Conservation (phyloP, 2,888 invertebrate species). For the Heliothis peltigera region DNA sequence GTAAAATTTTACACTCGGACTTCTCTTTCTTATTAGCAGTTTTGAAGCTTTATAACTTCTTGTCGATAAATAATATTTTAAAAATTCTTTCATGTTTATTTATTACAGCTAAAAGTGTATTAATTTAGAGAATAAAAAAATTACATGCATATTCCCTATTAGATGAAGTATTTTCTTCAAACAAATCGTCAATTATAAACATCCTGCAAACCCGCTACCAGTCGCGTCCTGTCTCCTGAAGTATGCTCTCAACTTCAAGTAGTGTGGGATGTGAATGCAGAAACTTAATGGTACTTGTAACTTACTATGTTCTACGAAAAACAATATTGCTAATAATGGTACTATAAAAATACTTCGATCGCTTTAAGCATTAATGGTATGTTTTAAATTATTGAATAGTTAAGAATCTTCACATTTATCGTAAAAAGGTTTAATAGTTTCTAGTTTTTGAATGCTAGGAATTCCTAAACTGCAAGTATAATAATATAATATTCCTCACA, state of each 20-base stretch:
- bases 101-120: too few species aligned
- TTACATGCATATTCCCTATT: too few species aligned
- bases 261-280: slow-evolving; percentile 65
- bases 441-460: neutral
- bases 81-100: too few species aligned
- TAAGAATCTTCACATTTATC: neutral
- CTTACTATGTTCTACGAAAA: slow-evolving; percentile 17
- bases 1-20: too few species aligned
- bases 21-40: too few species aligned
- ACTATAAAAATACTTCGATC: slow-evolving; percentile 34
- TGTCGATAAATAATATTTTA: too few species aligned
- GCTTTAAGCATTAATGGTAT: slow-evolving; percentile 24
- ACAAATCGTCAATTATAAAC: slow-evolving; percentile 63
- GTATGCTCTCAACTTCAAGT: slow-evolving; percentile 32
- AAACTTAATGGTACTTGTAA: slow-evolving; percentile 66
- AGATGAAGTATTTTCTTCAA: too few species aligned
- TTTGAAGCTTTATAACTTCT: too few species aligned
- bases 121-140: too few species aligned
- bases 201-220: slow-evolving; percentile 47
- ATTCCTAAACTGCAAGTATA: too few species aligned
- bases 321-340: slow-evolving; percentile 32
- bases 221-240: slow-evolving; percentile 59
- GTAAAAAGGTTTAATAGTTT: neutral
- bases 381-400: slow-evolving; percentile 38
- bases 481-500: too few species aligned